Conservation (phyloP, 2,888 invertebrate genomes). For the Dasypolia templi region DNA sequence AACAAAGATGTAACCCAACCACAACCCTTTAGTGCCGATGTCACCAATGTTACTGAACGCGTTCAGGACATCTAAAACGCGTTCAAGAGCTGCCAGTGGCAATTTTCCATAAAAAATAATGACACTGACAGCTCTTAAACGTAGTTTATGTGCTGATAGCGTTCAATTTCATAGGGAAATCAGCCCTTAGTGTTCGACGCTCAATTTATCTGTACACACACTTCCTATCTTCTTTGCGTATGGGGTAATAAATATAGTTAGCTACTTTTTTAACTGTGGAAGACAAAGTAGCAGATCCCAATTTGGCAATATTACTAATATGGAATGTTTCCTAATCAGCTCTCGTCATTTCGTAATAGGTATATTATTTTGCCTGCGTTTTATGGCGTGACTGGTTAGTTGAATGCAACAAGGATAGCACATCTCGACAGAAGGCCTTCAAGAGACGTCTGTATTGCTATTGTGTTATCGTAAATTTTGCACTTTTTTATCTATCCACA, state of each 20-base stretch:
- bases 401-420: slow-evolving; percentile 76
- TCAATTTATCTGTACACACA: background rate
- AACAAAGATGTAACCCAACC: background rate
- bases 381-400: slow-evolving; percentile 69
- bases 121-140: too few relatives aligned
- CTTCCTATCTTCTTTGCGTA: background rate
- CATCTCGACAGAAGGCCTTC: slow-evolving; percentile 74
- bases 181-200: background rate
- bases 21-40: background rate
- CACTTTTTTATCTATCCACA: slow-evolving; percentile 78
- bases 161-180: too few relatives aligned
- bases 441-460: slow-evolving; percentile 74
- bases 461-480: slow-evolving; percentile 82
- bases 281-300: background rate
- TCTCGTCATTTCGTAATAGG: slow-evolving; percentile 50
- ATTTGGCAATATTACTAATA: slow-evolving; percentile 15
- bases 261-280: background rate
- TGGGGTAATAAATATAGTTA: background rate
- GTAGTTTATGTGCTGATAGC: too few relatives aligned
- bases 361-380: slow-evolving; percentile 49
- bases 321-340: slow-evolving; percentile 22
- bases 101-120: too few relatives aligned
- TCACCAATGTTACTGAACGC: too few relatives aligned
- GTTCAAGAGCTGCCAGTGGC: too few relatives aligned
- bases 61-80: too few relatives aligned